Conservation (phyloP, 2,113 vertebrate species). For the Circaetus cinerascens region DNA sequence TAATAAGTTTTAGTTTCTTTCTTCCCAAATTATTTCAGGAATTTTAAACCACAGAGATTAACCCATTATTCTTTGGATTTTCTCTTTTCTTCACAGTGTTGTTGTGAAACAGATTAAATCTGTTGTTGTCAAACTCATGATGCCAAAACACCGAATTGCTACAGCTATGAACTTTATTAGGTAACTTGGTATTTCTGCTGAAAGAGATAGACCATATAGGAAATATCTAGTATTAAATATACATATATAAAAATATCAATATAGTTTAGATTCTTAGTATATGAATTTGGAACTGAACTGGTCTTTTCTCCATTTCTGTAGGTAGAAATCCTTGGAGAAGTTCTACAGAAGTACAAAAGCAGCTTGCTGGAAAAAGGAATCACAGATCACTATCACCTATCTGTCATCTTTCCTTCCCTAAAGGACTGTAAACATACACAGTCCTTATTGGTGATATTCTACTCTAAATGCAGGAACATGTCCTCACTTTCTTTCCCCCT, state of each 20-base stretch:
- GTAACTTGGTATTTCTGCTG: background rate
- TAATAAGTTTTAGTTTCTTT: background rate
- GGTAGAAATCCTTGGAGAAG: background rate
- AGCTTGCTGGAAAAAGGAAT: background rate
- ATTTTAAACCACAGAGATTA: background rate
- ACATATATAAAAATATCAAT: background rate
- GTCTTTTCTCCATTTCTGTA: background rate
- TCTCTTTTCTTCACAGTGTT: background rate
- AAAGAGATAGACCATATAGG: background rate
- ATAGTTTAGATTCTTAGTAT: background rate
- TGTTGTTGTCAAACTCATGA: background rate
- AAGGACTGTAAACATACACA: background rate
- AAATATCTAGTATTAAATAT: background rate
- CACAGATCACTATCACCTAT: background rate
- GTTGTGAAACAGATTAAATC: background rate
- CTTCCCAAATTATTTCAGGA: background rate
- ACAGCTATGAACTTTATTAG: background rate
- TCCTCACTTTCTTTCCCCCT: background rate
- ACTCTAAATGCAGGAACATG: slow-evolving; percentile 2
- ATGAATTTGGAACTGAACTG: background rate
- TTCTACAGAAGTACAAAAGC: background rate
- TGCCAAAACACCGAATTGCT: background rate
- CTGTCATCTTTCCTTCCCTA: background rate
- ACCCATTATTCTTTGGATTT: background rate
- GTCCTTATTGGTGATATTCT: background rate